Conservation (phyloP, 1,140 invertebrate genomes). For the Phymorhynchus buccinoides region DNA sequence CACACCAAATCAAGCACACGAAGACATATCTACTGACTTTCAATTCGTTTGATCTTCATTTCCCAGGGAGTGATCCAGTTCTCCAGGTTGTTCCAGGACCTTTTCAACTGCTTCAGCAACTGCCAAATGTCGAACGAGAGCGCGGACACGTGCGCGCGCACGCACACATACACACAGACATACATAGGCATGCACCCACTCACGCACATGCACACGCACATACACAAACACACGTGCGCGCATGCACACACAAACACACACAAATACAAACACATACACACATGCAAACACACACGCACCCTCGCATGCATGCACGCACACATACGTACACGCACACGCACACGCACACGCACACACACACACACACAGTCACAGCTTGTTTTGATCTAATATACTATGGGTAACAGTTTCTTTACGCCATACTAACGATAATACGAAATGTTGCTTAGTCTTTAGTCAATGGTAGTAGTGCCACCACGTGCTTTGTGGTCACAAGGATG, state of each 20-base stretch:
- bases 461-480: too few relatives aligned
- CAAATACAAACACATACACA: neutral
- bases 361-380: neutral
- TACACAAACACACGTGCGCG: too few relatives aligned
- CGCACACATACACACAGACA: neutral
- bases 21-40: constrained; percentile 84
- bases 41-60: constrained; percentile 94
- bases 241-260: neutral
- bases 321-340: neutral
- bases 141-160: neutral
- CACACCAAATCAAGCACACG: too few relatives aligned
- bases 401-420: too few relatives aligned
- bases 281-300: neutral
- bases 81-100: constrained; percentile 88
- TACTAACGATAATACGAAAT: too few relatives aligned
- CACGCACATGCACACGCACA: neutral
- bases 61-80: constrained; percentile 95
- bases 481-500: too few relatives aligned
- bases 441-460: too few relatives aligned
- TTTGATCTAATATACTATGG: too few relatives aligned
- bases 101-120: constrained; percentile 86
- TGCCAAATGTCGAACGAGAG: constrained; percentile 72
- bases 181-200: too few relatives aligned
- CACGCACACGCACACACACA: neutral
- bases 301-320: too few relatives aligned